Evolutionary conservation across 2,888 invertebrate species (phyloP), one percentile per base, ranked within the genome.

Genomic region (Cataglyphis altisquamis): DNA sequence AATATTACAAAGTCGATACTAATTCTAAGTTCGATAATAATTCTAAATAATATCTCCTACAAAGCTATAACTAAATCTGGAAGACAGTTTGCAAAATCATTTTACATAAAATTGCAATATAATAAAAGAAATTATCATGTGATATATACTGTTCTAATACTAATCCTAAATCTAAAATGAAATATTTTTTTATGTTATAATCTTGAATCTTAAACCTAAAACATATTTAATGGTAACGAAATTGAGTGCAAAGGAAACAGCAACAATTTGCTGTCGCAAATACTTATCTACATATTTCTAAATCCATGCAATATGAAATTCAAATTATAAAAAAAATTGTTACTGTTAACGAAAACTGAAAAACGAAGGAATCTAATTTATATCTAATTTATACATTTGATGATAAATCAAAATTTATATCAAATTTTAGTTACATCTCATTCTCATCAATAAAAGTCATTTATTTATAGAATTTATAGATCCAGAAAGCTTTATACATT

Each of bases 321-420:
- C 41, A 74, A 63, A 36, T 75, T 21, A 41, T 39, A 32, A 52
- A 29, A n/a, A 45, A 48, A 4, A n/a, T 66, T 87, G 86, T 48
- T 36, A 48, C 36, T 10, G 32, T 70, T 55, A 52, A n/a, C n/a
- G n/a, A n/a, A n/a, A 52, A 70, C 1, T 68, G 12, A 70, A 3
- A 32, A 21, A 36, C 8, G 32, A 52, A 48, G 9, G 12, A 29
- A 68, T 32, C 48, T 29, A 3, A 6, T 52, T n/a, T 15, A 45
- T 4, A 68, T 32, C 48, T 29, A 3, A 6, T 52, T n/a, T 15
- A 45, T 4, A n/a, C 8, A n/a, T 48, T 48, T 52, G 52, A n/a
- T 2, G 52, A 52, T n/a, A 68, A 68, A 48, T 25, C 18, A 41
- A 41, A 66, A 66, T 18, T 48, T 48, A 29, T 3, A 45, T 67